Percentiles rank a stretch among this genome's conserved stretches.
These are phyloP conservation scores for Spodoptera exigua DNA, from an alignment of 2,888 invertebrate genomes.

Conservation along the genomic window DNA sequence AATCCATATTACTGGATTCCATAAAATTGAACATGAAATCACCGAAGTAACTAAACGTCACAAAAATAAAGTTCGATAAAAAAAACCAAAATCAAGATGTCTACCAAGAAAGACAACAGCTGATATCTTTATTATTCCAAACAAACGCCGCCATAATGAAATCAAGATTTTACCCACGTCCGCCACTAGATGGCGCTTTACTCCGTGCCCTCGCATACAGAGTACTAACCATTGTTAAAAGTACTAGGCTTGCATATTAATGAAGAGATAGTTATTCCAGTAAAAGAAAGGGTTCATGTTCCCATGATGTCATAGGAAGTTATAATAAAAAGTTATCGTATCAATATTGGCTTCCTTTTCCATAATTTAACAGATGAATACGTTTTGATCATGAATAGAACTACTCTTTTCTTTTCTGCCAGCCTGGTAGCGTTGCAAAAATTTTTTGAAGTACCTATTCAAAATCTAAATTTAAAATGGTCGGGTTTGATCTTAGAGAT, in stretches of 20 bases:
- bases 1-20: too few species aligned
- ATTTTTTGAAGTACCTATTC: too few species aligned
- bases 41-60: too few species aligned
- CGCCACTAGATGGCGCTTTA: slow-evolving; percentile 63
- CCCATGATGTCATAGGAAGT: slow-evolving; percentile 72
- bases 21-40: too few species aligned
- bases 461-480: too few species aligned
- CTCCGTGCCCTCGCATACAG: slow-evolving; percentile 67
- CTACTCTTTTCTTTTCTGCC: too few species aligned
- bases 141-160: slow-evolving; percentile 45
- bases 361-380: background rate
- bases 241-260: slow-evolving; percentile 70
- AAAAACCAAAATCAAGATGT: too few species aligned
- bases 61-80: too few species aligned
- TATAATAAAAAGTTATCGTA: slow-evolving; percentile 35
- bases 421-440: too few species aligned
- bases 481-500: too few species aligned
- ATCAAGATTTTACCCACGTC: slow-evolving; percentile 69
- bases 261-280: slow-evolving; percentile 69
- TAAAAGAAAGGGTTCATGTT: slow-evolving; percentile 64
- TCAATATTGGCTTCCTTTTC: slow-evolving; percentile 31
- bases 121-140: slow-evolving; percentile 41
- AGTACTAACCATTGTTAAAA: slow-evolving; percentile 70
- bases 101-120: slow-evolving; percentile 26
- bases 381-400: too few species aligned